Percentiles rank a stretch among this genome's conserved stretches.
These are phyloP conservation scores for Shinisaurus crocodilurus DNA, from an alignment of 2,113 vertebrate species.

Conservation along the genomic window DNA sequence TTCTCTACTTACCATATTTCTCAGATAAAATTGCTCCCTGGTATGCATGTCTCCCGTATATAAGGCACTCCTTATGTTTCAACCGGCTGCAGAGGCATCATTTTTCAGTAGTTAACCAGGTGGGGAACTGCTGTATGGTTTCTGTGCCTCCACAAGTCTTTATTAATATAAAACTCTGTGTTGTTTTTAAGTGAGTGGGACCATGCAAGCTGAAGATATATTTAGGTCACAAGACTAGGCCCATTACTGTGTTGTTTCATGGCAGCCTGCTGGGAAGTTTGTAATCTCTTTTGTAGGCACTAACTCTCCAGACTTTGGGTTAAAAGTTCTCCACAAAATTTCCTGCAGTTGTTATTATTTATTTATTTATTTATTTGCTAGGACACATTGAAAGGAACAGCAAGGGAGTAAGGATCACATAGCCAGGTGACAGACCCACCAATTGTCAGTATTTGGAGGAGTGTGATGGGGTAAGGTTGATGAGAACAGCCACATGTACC, in stretches of 20 bases:
- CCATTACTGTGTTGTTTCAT: too few relatives aligned
- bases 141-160: background rate
- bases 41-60: too few relatives aligned
- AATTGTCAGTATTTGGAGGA: background rate
- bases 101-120: background rate
- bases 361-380: background rate
- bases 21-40: too few relatives aligned
- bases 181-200: background rate
- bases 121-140: background rate
- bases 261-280: too few relatives aligned
- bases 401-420: background rate
- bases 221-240: too few relatives aligned
- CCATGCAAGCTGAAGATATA: background rate
- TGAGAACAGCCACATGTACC: background rate
- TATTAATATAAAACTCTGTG: background rate
- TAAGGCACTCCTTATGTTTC: background rate
- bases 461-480: background rate
- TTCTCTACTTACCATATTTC: background rate
- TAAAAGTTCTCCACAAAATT: too few relatives aligned
- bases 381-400: background rate
- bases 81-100: background rate
- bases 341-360: too few relatives aligned
- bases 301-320: too few relatives aligned
- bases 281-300: too few relatives aligned
- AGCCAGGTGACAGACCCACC: background rate